Conservation (phyloP, 2,113 vertebrate species). For the Alethe diademata region DNA sequence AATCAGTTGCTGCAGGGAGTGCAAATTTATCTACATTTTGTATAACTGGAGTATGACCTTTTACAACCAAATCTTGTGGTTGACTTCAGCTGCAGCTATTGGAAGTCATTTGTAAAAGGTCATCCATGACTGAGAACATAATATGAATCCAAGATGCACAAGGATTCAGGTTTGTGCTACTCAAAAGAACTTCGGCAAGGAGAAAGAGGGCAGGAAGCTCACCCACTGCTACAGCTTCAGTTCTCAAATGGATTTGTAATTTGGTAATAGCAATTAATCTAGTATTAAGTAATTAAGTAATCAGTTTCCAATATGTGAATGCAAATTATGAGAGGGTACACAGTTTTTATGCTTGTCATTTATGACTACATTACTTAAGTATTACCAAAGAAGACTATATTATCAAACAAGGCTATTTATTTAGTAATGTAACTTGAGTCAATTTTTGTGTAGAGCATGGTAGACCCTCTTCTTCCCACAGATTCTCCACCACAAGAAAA, state of each 20-base stretch:
- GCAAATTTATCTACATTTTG: slow-evolving; percentile 62
- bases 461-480: background rate
- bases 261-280: background rate
- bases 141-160: slow-evolving; percentile 31
- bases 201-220: background rate
- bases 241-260: slow-evolving; percentile 5
- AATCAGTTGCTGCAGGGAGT: slow-evolving; percentile 40
- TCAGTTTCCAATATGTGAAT: background rate
- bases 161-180: background rate
- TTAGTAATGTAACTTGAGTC: background rate
- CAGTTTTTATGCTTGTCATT: background rate
- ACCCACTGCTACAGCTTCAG: background rate
- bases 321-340: background rate
- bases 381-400: background rate
- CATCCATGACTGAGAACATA: slow-evolving; percentile 50
- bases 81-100: slow-evolving; percentile 65
- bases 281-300: background rate
- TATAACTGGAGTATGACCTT: slow-evolving; percentile 70
- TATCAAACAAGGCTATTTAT: background rate
- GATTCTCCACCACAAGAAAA: background rate
- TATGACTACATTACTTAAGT: background rate
- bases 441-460: background rate
- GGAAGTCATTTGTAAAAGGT: slow-evolving; percentile 77
- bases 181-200: background rate
- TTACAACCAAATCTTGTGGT: slow-evolving; percentile 54